These are phyloP conservation scores for Adelges cooleyi DNA, from an alignment of 1,140 invertebrate species.

Conservation along the genomic window DNA sequence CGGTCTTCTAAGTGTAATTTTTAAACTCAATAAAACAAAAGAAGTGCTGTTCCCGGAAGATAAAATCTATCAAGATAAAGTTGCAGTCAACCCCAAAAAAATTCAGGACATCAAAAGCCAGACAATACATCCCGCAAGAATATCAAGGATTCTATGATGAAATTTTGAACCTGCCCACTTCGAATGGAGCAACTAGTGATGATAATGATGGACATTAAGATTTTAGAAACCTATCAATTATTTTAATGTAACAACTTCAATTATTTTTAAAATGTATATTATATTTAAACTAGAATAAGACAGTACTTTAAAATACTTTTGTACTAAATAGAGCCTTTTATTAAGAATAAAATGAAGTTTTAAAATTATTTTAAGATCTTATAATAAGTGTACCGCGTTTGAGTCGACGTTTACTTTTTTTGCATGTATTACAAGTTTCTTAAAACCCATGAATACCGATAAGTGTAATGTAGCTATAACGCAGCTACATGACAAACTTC, in stretches of 20 bases:
- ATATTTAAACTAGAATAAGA: neutral
- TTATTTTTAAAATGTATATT: neutral
- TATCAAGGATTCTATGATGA: constrained; percentile 12
- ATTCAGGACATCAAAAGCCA: neutral
- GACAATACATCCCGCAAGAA: neutral
- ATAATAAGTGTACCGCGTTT: no score
- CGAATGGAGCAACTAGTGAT: neutral
- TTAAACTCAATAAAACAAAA: neutral
- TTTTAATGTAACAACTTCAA: neutral
- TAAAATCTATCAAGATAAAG: neutral
- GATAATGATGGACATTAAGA: constrained; percentile 1
- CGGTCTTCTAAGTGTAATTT: neutral
- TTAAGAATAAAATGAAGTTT: neutral
- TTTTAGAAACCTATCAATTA: neutral
- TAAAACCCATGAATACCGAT: no score
- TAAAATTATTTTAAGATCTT: neutral
- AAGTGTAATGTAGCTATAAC: no score
- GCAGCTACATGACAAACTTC: neutral
- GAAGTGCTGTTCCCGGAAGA: neutral
- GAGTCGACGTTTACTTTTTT: no score
- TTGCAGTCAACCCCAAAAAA: neutral
- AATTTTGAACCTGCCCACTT: neutral
- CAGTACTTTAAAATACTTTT: neutral
- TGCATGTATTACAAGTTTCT: no score
- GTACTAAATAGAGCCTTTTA: neutral